A percentile compares a stretch with the other conserved stretches of the same genome.
phyloP scores from a whole-genome alignment of 2,113 vertebrate species.

The Oreochromis aureus region DNA sequence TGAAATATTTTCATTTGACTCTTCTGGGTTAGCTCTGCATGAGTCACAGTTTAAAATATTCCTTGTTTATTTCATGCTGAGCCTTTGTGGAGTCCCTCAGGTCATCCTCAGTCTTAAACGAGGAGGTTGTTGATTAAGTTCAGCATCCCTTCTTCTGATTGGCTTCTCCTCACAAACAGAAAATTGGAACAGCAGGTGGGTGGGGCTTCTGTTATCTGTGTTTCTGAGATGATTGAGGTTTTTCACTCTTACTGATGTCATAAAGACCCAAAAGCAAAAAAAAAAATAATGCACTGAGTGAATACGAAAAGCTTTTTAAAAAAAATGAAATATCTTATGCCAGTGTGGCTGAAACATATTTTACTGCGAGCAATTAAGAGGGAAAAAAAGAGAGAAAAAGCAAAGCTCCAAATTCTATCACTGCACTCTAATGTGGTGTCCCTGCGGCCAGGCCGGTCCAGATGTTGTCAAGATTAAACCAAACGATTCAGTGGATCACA shows the following conservation, averaged over 20 bases:
- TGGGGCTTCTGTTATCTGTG: neutral
- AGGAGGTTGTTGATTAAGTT: neutral
- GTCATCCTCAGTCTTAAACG: neutral
- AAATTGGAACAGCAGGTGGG: neutral
- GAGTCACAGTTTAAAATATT: neutral
- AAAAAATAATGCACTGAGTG: neutral
- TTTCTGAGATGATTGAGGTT: neutral
- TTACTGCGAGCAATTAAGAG: neutral
- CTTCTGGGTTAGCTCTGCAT: neutral
- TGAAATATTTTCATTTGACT: neutral
- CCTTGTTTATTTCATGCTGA: neutral
- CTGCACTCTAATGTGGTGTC: neutral
- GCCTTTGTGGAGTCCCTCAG: neutral
- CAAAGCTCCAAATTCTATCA: neutral
- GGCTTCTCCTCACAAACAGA: neutral
- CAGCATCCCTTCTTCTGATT: neutral
- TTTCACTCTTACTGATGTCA: neutral
- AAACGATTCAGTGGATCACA: neutral
- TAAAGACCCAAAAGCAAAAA: neutral
- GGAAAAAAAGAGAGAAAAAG: neutral
- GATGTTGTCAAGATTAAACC: slow-evolving; percentile 30
- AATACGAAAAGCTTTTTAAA: neutral
- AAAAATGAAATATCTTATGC: neutral
- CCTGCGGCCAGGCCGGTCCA: neutral
- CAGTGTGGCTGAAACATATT: neutral